A percentile compares a stretch with the other conserved stretches of the same genome.
phyloP scores from a whole-genome alignment of 1,140 invertebrate genomes.

The Zaprionus ornatus region DNA sequence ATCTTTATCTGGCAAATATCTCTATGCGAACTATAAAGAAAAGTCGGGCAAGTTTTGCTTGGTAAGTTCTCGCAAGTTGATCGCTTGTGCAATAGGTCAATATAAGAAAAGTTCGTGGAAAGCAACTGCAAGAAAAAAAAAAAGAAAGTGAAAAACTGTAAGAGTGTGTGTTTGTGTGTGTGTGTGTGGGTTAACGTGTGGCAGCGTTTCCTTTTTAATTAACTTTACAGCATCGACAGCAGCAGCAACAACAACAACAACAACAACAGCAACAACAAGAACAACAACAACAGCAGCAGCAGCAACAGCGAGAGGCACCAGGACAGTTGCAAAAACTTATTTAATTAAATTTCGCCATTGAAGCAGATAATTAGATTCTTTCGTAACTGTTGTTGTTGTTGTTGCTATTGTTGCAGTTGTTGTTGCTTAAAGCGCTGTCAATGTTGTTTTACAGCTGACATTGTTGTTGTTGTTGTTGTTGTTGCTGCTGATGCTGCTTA shows the following conservation, averaged over 20 bases:
- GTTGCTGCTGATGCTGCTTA: slow-evolving; percentile 30
- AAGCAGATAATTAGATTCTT: slow-evolving; percentile 77
- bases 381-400: slow-evolving; percentile 13
- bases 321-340: slow-evolving; percentile 71
- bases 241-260: slow-evolving; percentile 18
- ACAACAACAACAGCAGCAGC: slow-evolving; percentile 20
- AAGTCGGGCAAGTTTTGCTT: neutral
- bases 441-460: slow-evolving; percentile 12
- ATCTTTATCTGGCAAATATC: neutral
- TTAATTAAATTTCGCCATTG: slow-evolving; percentile 79
- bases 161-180: slow-evolving; percentile 25
- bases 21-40: neutral
- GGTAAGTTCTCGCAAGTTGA: slow-evolving; percentile 8
- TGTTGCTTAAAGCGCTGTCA: slow-evolving; percentile 48
- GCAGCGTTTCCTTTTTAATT: slow-evolving; percentile 72
- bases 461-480: slow-evolving; percentile 20
- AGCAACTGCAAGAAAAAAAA: neutral
- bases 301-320: neutral
- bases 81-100: neutral
- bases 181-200: slow-evolving; percentile 36
- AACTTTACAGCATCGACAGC: slow-evolving; percentile 66
- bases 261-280: slow-evolving; percentile 26
- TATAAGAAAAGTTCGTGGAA: slow-evolving; percentile 1
- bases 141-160: neutral
- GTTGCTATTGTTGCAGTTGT: slow-evolving; percentile 8